Conservation (phyloP, 2,113 vertebrate species). For the Melanerpes aurifrons region DNA sequence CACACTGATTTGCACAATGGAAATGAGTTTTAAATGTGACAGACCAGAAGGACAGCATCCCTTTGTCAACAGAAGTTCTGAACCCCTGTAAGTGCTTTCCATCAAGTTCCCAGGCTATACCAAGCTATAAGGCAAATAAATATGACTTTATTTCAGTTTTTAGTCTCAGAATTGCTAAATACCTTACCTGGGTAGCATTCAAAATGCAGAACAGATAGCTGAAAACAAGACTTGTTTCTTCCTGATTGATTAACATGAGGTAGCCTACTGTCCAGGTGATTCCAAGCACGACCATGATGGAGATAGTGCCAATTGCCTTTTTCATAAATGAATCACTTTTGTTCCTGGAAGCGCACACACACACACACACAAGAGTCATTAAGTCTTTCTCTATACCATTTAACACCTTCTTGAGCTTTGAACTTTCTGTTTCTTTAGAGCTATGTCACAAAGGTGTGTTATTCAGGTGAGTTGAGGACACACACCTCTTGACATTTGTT, state of each 20-base stretch:
- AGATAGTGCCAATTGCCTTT: slow-evolving; percentile 68
- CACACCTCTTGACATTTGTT: background rate
- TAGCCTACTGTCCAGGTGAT: slow-evolving; percentile 76
- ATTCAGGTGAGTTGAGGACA: background rate
- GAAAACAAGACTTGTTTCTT: slow-evolving; percentile 21
- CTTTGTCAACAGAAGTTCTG: background rate
- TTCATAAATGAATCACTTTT: slow-evolving; percentile 63
- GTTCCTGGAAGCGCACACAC: slow-evolving; percentile 41
- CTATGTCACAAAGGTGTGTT: background rate
- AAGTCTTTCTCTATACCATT: background rate
- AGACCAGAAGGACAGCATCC: background rate
- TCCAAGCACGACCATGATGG: slow-evolving; percentile 63
- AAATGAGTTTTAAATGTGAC: background rate
- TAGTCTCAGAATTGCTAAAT: background rate
- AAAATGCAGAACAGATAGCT: slow-evolving; percentile 77
- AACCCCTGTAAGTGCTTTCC: background rate
- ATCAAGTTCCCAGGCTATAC: background rate
- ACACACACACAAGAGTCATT: background rate
- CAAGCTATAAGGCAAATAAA: background rate
- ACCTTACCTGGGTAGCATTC: slow-evolving; percentile 66
- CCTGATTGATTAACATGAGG: slow-evolving; percentile 60
- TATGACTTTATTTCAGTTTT: background rate
- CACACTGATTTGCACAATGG: background rate
- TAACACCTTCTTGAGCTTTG: background rate
- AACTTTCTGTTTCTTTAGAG: background rate